Percentiles rank a stretch among this genome's conserved stretches.
phyloP scores from a whole-genome alignment of 2,888 invertebrate species.

The Heliconius ismenius region DNA sequence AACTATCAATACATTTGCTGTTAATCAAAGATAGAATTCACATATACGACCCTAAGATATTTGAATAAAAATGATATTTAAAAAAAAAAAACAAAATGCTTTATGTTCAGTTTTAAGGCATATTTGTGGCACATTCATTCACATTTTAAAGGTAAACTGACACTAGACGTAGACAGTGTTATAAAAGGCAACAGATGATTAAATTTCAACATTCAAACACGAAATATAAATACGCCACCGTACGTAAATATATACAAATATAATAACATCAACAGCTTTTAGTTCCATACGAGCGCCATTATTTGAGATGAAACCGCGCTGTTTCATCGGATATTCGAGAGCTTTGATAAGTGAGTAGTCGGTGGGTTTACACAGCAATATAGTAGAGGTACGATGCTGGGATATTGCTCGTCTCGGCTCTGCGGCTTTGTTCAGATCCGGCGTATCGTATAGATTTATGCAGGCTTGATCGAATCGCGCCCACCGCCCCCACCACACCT shows the following conservation, averaged over 20 bases:
- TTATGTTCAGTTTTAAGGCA: too few relatives aligned
- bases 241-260: neutral
- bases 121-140: too few relatives aligned
- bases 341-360: constrained; percentile 39
- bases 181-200: neutral
- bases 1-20: too few relatives aligned
- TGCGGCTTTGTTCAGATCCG: constrained; percentile 76
- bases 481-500: constrained; percentile 47
- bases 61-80: too few relatives aligned
- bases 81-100: too few relatives aligned
- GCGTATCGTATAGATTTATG: constrained; percentile 80
- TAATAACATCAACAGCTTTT: constrained; percentile 16
- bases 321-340: constrained; percentile 41
- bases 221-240: neutral
- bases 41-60: too few relatives aligned
- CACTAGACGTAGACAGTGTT: too few relatives aligned
- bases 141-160: too few relatives aligned
- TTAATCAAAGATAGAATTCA: too few relatives aligned
- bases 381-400: constrained; percentile 35
- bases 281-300: constrained; percentile 28
- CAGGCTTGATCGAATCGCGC: constrained; percentile 71
- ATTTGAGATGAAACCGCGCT: constrained; percentile 37
- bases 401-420: constrained; percentile 54
- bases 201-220: neutral
- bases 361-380: constrained; percentile 28